Percentiles rank a stretch among this genome's conserved stretches.
These are phyloP conservation scores for Campoplex capitator DNA, from an alignment of 2,888 invertebrate genomes.

Conservation along the genomic window DNA sequence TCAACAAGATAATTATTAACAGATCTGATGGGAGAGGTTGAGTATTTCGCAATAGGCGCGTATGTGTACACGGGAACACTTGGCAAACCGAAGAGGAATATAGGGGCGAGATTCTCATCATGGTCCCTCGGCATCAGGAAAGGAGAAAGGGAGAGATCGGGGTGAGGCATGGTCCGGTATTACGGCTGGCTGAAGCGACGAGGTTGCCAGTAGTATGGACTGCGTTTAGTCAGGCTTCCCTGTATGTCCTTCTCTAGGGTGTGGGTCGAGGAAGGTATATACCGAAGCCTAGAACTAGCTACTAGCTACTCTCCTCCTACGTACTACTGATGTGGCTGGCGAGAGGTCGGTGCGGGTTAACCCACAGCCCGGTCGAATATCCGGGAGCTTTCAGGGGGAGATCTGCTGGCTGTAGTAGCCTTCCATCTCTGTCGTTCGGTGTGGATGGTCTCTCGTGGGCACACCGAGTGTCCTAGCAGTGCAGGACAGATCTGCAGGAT, in stretches of 20 bases:
- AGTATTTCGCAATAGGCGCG: slow-evolving; percentile 45
- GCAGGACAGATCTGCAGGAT: slow-evolving; percentile 10
- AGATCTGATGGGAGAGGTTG: background rate
- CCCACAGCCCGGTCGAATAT: slow-evolving; percentile 64
- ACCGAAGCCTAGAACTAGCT: slow-evolving; percentile 37
- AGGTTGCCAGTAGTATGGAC: slow-evolving; percentile 46
- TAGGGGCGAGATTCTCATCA: slow-evolving; percentile 47
- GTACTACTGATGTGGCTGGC: slow-evolving; percentile 55
- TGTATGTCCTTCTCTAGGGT: background rate
- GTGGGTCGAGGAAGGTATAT: slow-evolving; percentile 15
- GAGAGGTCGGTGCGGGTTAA: slow-evolving; percentile 62
- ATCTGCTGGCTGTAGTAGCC: slow-evolving; percentile 47
- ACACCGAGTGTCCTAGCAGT: slow-evolving; percentile 44
- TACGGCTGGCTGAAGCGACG: slow-evolving; percentile 37
- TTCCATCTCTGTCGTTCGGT: slow-evolving; percentile 57
- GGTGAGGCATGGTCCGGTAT: slow-evolving; percentile 52
- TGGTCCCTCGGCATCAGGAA: slow-evolving; percentile 12
- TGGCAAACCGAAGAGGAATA: slow-evolving; percentile 35
- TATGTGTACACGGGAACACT: slow-evolving; percentile 36
- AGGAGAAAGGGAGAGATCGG: slow-evolving; percentile 28
- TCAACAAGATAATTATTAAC: slow-evolving; percentile 51
- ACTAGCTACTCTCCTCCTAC: slow-evolving; percentile 33
- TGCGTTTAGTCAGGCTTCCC: slow-evolving; percentile 59
- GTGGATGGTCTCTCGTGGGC: slow-evolving; percentile 44
- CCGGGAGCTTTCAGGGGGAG: slow-evolving; percentile 64